Evolutionary conservation across 2,797 vertebrate genomes (phyloP).

Genomic region (Protosalanx chinensis): DNA sequence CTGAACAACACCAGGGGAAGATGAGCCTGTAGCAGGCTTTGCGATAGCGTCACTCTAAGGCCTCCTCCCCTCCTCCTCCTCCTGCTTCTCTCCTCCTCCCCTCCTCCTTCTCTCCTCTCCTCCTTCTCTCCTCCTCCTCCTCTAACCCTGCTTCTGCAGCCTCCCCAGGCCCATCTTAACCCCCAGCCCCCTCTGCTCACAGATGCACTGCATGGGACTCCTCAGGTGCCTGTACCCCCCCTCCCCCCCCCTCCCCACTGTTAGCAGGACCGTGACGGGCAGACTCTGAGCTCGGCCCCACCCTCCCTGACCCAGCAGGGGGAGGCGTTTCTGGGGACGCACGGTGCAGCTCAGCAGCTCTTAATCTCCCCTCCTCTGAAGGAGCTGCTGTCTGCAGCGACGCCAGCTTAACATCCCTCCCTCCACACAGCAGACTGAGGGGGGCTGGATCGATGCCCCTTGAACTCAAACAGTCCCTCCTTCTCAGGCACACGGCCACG

Average conservation of each 20-base stretch:
- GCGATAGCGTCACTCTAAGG: no score
- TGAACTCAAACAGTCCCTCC: constrained; percentile 43
- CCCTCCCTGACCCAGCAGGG: background rate
- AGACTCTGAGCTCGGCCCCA: background rate
- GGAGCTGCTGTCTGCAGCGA: background rate
- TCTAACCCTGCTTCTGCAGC: constrained; percentile 19
- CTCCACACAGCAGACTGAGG: constrained; percentile 28
- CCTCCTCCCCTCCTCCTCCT: no score
- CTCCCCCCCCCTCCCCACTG: constrained; percentile 16
- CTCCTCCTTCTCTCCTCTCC: constrained; percentile 18
- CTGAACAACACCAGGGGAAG: background rate
- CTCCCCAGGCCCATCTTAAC: constrained; percentile 46
- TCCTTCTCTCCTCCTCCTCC: background rate
- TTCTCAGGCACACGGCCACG: constrained; percentile 27
- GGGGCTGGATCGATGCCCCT: constrained; percentile 31
- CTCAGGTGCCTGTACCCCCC: constrained; percentile 34
- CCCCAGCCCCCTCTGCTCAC: constrained; percentile 13
- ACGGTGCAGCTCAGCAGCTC: no score
- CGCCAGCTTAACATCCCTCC: background rate
- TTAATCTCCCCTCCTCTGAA: no score
- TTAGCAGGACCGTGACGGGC: constrained; percentile 21
- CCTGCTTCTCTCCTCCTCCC: constrained; percentile 25
- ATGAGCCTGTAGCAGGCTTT: background rate
- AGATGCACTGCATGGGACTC: constrained; percentile 15
- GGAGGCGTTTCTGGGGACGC: constrained; percentile 14